Evolutionary conservation across 2,797 vertebrate species (phyloP).

Genomic region (Coilia nasus): DNA sequence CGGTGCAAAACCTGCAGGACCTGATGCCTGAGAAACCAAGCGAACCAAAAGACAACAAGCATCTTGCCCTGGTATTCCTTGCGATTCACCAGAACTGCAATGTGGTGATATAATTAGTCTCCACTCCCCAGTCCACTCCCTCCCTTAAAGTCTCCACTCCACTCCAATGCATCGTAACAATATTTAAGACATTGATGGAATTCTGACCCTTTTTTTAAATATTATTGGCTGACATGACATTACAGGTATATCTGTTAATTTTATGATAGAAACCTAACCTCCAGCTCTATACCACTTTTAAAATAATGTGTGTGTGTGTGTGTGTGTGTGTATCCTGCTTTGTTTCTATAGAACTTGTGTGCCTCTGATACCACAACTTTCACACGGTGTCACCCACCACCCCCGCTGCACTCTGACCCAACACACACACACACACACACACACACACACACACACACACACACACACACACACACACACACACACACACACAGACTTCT

Average conservation of each 20-base stretch:
- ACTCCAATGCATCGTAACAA: background rate
- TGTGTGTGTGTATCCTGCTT: constrained; percentile 20
- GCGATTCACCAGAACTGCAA: background rate
- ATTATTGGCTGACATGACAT: background rate
- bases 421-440: too few relatives aligned
- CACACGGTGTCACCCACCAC: background rate
- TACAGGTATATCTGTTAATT: background rate
- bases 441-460: background rate
- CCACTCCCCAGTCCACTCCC: background rate
- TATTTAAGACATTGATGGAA: background rate
- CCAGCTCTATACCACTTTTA: too few relatives aligned
- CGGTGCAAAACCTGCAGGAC: background rate
- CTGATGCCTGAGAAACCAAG: constrained; percentile 1
- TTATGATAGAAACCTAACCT: too few relatives aligned
- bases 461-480: background rate
- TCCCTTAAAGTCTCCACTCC: background rate
- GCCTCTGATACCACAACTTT: constrained; percentile 35
- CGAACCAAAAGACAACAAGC: background rate
- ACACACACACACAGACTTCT: background rate
- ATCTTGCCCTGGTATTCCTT: background rate
- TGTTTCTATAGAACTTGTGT: constrained; percentile 30
- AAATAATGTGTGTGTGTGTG: too few relatives aligned
- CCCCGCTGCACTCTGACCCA: background rate
- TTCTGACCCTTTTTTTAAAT: background rate
- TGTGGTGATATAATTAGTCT: background rate